Percentiles rank a stretch among this genome's conserved stretches.
Evolutionary conservation across 92 coral and sea anemone genomes (phyloP).

Genomic region (Porites rus): DNA sequence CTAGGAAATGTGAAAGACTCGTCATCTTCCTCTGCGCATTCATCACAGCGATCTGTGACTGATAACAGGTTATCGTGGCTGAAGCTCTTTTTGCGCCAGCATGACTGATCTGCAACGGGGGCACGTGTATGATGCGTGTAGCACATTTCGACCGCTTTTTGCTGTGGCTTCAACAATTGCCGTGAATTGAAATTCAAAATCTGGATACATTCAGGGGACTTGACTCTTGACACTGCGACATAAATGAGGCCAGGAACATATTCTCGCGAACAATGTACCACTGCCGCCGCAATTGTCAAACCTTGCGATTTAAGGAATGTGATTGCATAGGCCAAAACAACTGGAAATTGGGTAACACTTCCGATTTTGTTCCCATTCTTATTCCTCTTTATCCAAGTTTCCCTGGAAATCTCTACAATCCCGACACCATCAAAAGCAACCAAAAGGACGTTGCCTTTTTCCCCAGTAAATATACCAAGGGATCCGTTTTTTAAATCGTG

Average conservation of each 20-base stretch:
- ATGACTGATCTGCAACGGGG: slow-evolving; percentile 15
- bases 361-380: slow-evolving; percentile 25
- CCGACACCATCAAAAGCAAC: slow-evolving; percentile 35
- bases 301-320: slow-evolving; percentile 54
- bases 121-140: not conserved
- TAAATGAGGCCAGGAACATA: slow-evolving; percentile 11
- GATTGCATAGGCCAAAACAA: slow-evolving; percentile 37
- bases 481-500: slow-evolving; percentile 42
- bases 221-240: slow-evolving; percentile 4
- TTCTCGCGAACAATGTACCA: slow-evolving; percentile 47
- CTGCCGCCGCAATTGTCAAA: slow-evolving; percentile 35
- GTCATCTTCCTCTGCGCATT: slow-evolving; percentile 2
- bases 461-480: slow-evolving; percentile 16
- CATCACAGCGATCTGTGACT: slow-evolving; percentile 2
- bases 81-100: slow-evolving; percentile 16
- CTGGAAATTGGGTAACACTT: slow-evolving; percentile 37
- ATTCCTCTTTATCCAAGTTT: slow-evolving; percentile 36
- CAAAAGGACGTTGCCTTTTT: slow-evolving; percentile 9
- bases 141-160: slow-evolving; percentile 3
- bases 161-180: slow-evolving; percentile 19
- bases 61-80: slow-evolving; percentile 11
- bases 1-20: slow-evolving; percentile 10
- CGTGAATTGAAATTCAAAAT: not conserved
- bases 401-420: not conserved
- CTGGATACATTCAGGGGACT: not conserved